These are phyloP conservation scores for Drosophila silvestris DNA, from an alignment of 2,888 invertebrate genomes.

Conservation along the genomic window DNA sequence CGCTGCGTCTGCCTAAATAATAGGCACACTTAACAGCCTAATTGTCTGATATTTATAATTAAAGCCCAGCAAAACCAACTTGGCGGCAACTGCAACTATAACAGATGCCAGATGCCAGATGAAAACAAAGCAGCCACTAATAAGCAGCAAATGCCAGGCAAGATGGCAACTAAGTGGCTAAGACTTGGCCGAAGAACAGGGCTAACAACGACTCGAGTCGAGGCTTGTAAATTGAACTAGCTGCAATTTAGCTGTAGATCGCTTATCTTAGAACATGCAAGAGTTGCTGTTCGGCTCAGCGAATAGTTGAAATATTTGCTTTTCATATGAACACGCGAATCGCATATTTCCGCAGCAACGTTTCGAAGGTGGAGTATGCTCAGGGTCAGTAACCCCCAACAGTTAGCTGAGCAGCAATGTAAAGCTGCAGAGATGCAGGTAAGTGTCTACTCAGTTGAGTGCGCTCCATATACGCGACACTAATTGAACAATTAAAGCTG, in stretches of 20 bases:
- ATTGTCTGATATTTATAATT: conserved; percentile 70
- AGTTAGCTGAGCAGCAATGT: conserved; percentile 9
- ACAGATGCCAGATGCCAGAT: conserved; percentile 42
- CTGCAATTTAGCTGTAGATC: conserved; percentile 69
- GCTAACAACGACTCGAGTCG: conserved; percentile 19
- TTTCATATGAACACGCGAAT: conserved; percentile 56
- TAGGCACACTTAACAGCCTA: conserved; percentile 71
- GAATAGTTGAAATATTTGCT: conserved; percentile 63
- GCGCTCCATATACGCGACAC: conserved; percentile 46
- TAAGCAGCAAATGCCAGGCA: conserved; percentile 58
- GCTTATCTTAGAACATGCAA: conserved; percentile 44
- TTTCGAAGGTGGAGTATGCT: neutral
- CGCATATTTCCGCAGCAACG: conserved; percentile 40
- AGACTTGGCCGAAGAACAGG: conserved; percentile 35
- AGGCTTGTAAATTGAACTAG: conserved; percentile 64
- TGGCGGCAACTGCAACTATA: conserved; percentile 26
- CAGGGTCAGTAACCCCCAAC: conserved; percentile 55
- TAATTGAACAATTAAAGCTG: conserved; percentile 73
- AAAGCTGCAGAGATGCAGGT: conserved; percentile 2
- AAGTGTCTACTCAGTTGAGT: conserved; percentile 14
- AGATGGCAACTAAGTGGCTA: conserved; percentile 34
- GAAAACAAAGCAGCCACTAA: conserved; percentile 54
- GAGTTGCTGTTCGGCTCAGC: conserved; percentile 8
- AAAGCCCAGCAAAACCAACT: conserved; percentile 40
- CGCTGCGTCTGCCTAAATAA: conserved; percentile 53